phyloP scores from a whole-genome alignment of 2,888 invertebrate species.

The Pocota personata region DNA sequence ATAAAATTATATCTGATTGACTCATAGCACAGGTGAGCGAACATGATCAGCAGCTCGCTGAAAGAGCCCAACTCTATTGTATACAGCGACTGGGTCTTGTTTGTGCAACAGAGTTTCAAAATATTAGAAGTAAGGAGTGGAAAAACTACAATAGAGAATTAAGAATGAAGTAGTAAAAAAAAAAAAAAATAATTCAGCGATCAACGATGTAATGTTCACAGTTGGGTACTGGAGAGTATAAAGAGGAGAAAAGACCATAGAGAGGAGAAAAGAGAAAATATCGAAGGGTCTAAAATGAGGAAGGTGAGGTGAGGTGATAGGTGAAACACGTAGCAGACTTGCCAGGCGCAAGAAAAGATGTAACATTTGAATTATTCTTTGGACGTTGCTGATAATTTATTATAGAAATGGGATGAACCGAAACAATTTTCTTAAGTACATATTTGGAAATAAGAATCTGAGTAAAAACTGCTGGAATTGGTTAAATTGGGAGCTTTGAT shows the following conservation, averaged over 20 bases:
- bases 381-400: background rate
- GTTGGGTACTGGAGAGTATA: background rate
- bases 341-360: slow-evolving; percentile 27
- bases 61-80: slow-evolving; percentile 63
- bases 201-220: background rate
- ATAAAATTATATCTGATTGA: slow-evolving; percentile 64
- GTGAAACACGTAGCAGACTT: background rate
- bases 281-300: background rate
- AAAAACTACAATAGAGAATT: slow-evolving; percentile 26
- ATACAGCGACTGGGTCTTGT: slow-evolving; percentile 12
- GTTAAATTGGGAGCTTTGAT: too few relatives aligned
- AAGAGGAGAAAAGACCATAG: slow-evolving; percentile 4
- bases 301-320: background rate
- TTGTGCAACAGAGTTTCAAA: slow-evolving; percentile 60
- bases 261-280: slow-evolving; percentile 18
- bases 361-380: background rate
- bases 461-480: too few relatives aligned
- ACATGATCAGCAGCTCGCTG: slow-evolving; percentile 56
- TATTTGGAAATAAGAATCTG: too few relatives aligned
- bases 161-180: slow-evolving; percentile 17
- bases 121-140: slow-evolving; percentile 24
- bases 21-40: slow-evolving; percentile 69
- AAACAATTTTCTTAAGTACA: too few relatives aligned
- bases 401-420: background rate
- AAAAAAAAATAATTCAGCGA: slow-evolving; percentile 5